Conservation (phyloP, 2,888 invertebrate species). For the Watsonalla binaria region DNA sequence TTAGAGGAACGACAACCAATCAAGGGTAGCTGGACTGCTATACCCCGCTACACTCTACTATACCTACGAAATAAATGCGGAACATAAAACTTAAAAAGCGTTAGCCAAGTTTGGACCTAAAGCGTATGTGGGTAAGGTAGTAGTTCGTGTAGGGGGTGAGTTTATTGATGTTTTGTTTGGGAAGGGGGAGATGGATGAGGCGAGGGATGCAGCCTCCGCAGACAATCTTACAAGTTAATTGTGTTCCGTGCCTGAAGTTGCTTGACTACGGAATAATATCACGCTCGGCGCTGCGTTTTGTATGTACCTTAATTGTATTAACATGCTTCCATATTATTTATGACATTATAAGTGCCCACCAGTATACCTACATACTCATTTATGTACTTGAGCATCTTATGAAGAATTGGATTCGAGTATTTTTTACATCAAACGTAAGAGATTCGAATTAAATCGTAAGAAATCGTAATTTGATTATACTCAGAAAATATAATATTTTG, state of each 20-base stretch:
- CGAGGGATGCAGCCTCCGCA: slow-evolving; percentile 75
- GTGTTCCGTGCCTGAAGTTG: slow-evolving; percentile 75
- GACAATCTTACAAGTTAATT: slow-evolving; percentile 80
- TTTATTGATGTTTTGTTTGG: slow-evolving; percentile 79
- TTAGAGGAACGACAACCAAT: slow-evolving; percentile 85
- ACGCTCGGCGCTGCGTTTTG: slow-evolving; percentile 36
- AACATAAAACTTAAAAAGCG: slow-evolving; percentile 67
- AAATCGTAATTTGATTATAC: too few relatives aligned
- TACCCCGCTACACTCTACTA: slow-evolving; percentile 23
- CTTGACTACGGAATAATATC: slow-evolving; percentile 75
- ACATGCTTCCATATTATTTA: slow-evolving; percentile 3
- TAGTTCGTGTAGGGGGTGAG: slow-evolving; percentile 32
- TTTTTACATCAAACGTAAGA: too few relatives aligned
- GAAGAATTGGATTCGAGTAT: too few relatives aligned
- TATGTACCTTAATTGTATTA: slow-evolving; percentile 13
- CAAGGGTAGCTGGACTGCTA: slow-evolving; percentile 80
- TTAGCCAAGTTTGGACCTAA: slow-evolving; percentile 33
- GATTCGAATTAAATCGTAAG: too few relatives aligned
- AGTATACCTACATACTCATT: not conserved
- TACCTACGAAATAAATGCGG: slow-evolving; percentile 78
- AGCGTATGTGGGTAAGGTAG: slow-evolving; percentile 23
- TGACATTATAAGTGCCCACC: not conserved
- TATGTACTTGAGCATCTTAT: not conserved
- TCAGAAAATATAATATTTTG: too few relatives aligned
- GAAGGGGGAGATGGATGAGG: slow-evolving; percentile 72